Evolutionary conservation across 2,888 invertebrate genomes (phyloP).

Genomic region (Leistus spinibarbis): DNA sequence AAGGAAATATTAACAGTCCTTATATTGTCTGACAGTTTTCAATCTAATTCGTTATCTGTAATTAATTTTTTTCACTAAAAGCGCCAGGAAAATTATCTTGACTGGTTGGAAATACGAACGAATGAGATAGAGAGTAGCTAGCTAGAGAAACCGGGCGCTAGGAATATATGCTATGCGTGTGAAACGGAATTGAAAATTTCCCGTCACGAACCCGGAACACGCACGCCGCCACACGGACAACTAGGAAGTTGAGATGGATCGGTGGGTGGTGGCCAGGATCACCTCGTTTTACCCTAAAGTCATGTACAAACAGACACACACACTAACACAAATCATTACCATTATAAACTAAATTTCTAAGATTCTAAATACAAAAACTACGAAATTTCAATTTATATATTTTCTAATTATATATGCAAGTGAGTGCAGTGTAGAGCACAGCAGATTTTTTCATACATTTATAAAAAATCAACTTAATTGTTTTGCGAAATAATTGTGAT

Average conservation of each 20-base stretch:
- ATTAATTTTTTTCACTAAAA: conserved; percentile 38
- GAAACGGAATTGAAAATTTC: conserved; percentile 14
- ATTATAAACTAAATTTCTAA: background rate
- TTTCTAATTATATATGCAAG: too few species aligned
- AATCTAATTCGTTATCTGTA: conserved; percentile 37
- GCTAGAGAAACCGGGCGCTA: background rate
- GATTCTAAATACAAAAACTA: too few species aligned
- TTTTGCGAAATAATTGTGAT: too few species aligned
- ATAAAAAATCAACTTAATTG: too few species aligned
- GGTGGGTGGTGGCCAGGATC: background rate
- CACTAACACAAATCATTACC: background rate
- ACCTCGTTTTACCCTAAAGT: background rate
- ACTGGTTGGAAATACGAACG: background rate
- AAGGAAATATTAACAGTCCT: background rate
- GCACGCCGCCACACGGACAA: background rate
- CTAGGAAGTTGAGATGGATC: background rate
- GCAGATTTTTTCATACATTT: too few species aligned
- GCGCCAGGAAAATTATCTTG: conserved; percentile 35
- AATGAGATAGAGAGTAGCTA: background rate
- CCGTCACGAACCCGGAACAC: conserved; percentile 3
- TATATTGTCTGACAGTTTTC: conserved; percentile 28
- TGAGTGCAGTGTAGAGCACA: too few species aligned
- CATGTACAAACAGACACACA: background rate
- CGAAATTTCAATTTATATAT: too few species aligned
- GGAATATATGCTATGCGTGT: conserved; percentile 14